These are phyloP conservation scores for Perognathus longimembris DNA, from an alignment of 2,113 vertebrate species.

Conservation along the genomic window DNA sequence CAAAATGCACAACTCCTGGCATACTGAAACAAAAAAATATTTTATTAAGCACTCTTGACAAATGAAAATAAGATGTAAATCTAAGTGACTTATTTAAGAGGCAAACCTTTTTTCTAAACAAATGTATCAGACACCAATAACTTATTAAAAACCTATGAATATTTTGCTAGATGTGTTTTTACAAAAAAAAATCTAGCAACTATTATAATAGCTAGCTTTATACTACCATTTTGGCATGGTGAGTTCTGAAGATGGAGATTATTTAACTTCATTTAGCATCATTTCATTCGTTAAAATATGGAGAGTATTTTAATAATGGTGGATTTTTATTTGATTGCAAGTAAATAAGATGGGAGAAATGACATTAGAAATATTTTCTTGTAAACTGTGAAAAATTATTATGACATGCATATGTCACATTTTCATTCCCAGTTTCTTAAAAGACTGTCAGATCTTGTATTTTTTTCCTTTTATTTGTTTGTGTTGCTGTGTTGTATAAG, in stretches of 20 bases:
- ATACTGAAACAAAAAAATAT: neutral
- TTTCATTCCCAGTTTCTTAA: constrained; percentile 15
- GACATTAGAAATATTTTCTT: neutral
- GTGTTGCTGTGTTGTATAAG: constrained; percentile 16
- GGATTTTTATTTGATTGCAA: neutral
- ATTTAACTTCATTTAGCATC: neutral
- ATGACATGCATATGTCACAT: constrained; percentile 39
- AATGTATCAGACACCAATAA: neutral
- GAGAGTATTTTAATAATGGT: neutral
- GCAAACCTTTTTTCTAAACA: neutral
- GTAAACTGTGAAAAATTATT: constrained; percentile 62
- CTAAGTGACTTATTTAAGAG: neutral
- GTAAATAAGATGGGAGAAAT: neutral
- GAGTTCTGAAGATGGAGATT: neutral
- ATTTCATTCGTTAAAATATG: neutral
- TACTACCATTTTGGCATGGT: neutral
- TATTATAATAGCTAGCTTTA: neutral
- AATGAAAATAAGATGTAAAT: neutral
- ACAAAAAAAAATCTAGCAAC: neutral
- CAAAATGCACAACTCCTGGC: neutral
- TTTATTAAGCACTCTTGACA: neutral
- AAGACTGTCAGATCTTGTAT: constrained; percentile 43
- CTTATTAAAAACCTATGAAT: neutral
- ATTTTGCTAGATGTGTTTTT: neutral
- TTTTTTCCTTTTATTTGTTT: constrained; percentile 54